These are phyloP conservation scores for Scaptomyza hsui DNA, from an alignment of 1,140 invertebrate species.

Conservation along the genomic window DNA sequence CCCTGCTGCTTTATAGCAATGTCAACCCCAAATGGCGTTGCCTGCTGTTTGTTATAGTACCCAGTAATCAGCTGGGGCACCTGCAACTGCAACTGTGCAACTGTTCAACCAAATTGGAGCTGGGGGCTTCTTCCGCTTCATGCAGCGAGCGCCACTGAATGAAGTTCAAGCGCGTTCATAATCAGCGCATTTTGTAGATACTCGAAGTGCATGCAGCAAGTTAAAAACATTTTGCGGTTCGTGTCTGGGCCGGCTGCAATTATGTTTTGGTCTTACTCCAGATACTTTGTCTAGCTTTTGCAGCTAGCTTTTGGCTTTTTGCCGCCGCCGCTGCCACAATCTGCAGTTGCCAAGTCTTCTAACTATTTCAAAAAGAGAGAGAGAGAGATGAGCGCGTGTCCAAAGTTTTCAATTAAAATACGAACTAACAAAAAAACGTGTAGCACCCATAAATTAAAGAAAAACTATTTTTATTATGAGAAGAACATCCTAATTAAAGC, in stretches of 20 bases:
- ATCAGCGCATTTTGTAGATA: conserved; percentile 78
- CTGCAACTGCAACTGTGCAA: conserved; percentile 15
- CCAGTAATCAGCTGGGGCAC: conserved; percentile 35
- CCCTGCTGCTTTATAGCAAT: conserved; percentile 38
- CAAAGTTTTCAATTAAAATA: background rate
- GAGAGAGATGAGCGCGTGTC: conserved; percentile 7
- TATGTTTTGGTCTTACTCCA: conserved; percentile 78
- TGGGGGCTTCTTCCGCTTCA: conserved; percentile 16
- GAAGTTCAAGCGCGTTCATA: conserved; percentile 68
- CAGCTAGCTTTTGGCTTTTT: conserved; percentile 45
- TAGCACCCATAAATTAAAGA: too few relatives aligned
- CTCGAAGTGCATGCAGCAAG: conserved; percentile 58
- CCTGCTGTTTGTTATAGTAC: conserved; percentile 16
- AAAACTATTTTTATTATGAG: too few relatives aligned
- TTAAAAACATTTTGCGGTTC: conserved; percentile 53
- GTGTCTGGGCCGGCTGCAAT: conserved; percentile 70
- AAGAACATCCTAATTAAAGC: too few relatives aligned
- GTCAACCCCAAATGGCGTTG: conserved; percentile 40
- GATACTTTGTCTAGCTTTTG: conserved; percentile 73
- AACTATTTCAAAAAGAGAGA: too few relatives aligned
- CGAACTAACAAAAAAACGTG: background rate
- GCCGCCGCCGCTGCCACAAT: conserved; percentile 28
- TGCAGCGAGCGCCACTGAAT: conserved; percentile 15
- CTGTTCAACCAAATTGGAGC: too few relatives aligned
- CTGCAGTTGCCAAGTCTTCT: conserved; percentile 31